Evolutionary conservation across 2,113 vertebrate species (phyloP).

Genomic region (Gallinago paraguaiae): DNA sequence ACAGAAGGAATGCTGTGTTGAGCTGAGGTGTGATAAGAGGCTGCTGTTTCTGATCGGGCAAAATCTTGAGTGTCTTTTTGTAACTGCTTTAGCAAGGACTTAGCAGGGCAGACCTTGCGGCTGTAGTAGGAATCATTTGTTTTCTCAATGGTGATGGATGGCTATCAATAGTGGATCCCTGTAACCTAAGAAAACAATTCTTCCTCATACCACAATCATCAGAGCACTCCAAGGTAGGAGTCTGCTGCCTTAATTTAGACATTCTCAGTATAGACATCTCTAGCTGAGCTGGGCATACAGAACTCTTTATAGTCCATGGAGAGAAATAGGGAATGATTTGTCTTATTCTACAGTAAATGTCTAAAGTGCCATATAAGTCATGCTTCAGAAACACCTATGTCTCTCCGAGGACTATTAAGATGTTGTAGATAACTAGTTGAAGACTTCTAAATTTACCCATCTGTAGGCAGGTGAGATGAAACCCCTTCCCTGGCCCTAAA

Average conservation of each 20-base stretch:
- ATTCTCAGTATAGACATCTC: background rate
- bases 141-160: background rate
- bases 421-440: background rate
- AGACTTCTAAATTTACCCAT: background rate
- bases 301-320: constrained; percentile 5
- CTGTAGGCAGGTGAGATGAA: background rate
- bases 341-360: constrained; percentile 29
- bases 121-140: background rate
- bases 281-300: background rate
- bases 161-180: background rate
- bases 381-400: background rate
- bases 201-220: background rate
- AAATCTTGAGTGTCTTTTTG: background rate
- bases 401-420: background rate
- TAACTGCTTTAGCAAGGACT: background rate
- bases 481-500: background rate
- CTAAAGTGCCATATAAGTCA: background rate
- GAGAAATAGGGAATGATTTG: constrained; percentile 43
- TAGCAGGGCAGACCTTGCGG: background rate
- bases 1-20: background rate
- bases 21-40: background rate
- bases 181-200: background rate
- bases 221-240: background rate
- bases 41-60: background rate
- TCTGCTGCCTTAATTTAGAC: constrained; percentile 28